These are phyloP conservation scores for Darevskia mixta DNA, from an alignment of 2,797 vertebrate genomes.

Conservation along the genomic window DNA sequence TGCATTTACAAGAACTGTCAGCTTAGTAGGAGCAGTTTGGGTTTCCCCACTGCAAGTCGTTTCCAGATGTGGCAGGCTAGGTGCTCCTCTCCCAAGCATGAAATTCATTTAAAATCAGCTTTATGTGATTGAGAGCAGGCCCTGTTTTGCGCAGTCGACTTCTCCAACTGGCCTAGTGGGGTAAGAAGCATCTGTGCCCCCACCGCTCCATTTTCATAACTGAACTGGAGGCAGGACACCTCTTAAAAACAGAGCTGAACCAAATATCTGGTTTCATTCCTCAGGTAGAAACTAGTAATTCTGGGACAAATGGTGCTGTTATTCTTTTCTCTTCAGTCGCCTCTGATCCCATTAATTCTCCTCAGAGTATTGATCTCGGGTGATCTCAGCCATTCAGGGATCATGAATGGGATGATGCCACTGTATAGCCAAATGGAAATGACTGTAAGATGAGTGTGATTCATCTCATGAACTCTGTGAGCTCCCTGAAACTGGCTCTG, in stretches of 20 bases:
- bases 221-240: neutral
- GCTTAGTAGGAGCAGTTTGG: neutral
- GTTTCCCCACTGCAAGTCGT: neutral
- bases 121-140: fast-evolving
- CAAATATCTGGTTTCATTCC: neutral
- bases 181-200: neutral
- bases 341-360: neutral
- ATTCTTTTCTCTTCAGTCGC: neutral
- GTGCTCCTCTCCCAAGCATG: neutral
- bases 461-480: too few species aligned
- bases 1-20: fast-evolving
- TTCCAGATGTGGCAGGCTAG: neutral
- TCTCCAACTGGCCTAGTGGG: neutral
- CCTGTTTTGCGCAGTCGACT: neutral
- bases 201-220: neutral
- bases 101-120: too few species aligned
- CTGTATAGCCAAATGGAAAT: neutral
- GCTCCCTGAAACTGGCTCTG: too few species aligned
- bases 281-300: neutral
- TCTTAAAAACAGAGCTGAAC: neutral
- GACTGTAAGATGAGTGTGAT: neutral
- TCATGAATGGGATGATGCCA: neutral
- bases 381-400: too few species aligned
- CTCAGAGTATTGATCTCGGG: neutral
- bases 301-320: neutral